Base-by-base conservation (phyloP, 2,888 invertebrate species). In the Laspeyria flexula region DNA sequence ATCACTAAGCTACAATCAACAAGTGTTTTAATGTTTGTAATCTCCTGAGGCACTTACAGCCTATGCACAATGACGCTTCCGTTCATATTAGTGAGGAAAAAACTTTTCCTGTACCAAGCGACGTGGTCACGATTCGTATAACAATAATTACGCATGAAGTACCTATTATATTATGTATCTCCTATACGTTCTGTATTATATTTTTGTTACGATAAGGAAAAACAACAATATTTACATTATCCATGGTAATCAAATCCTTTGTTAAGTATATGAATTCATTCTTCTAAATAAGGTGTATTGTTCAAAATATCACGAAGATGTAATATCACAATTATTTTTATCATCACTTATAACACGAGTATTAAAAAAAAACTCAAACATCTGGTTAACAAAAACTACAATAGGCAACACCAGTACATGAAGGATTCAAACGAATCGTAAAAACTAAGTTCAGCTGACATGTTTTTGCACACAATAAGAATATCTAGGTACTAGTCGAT, bases 11-110 rank as follows among this genome's bases (percentile, higher is more conserved):
- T 68, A 66, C 77, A 76, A 83, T 82, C 82, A 85, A 83, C 84
- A 78, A 80, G 81, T 82, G 74, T 74, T 79, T 73, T 85, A 83
- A 85, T 85, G 76, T 71, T 66, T 59, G 77, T 82, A 84, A 87
- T 88, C 83, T 79, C 68, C 69, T 64, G 64, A 81, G 77, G 77
- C 73, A 69, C 71, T 71, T 66, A 67, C 68, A 70, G 65, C 66
- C 72, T 78, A 79, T 79, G 81, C 84, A 79, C 67, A 75, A 65
- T 65, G 55, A 56, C 58, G 73, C 83, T 86, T 89, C 88, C 88
- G 86, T 81, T 74, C 65, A 66, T 65, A 67, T 66, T 64, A 71
- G 69, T 56, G 65, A 73, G 62, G 69, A 79, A 79, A 65, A 78
- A 78, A 70, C 68, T 71, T 77, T 79, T 80, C 77, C 79, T 79